Evolutionary conservation across 2,113 vertebrate genomes (phyloP).

Genomic region (Peromyscus maniculatus): DNA sequence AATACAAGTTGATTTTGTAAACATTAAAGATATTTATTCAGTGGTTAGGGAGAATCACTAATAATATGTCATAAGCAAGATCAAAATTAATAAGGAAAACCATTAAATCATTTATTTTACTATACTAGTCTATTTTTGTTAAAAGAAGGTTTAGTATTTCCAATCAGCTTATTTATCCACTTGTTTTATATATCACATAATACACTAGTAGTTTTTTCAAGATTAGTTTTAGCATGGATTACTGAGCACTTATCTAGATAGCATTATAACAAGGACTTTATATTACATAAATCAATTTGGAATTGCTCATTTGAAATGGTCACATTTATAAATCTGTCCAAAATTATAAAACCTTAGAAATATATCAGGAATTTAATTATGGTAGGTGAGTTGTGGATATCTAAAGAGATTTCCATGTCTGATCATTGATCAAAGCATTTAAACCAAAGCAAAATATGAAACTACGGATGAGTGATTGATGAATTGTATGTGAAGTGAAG

Average conservation of each 20-base stretch:
- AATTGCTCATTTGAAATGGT: conserved; percentile 49
- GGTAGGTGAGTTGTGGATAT: not conserved
- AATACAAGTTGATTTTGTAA: not conserved
- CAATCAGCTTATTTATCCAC: not conserved
- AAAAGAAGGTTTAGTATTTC: not conserved
- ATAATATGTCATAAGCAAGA: not conserved
- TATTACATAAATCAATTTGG: conserved; percentile 27
- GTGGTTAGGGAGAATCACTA: not conserved
- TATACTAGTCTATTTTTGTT: not conserved
- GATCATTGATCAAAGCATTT: conserved; percentile 44
- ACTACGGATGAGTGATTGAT: not conserved
- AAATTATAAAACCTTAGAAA: conserved; percentile 43
- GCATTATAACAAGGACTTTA: not conserved
- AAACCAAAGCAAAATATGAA: conserved; percentile 29
- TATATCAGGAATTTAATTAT: conserved; percentile 40
- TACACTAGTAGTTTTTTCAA: not conserved
- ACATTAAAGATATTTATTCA: not conserved
- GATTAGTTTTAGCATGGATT: not conserved
- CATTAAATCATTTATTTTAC: not conserved
- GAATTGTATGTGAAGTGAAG: not conserved
- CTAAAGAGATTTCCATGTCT: conserved; percentile 3
- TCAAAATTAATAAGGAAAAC: not conserved
- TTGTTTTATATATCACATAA: not conserved
- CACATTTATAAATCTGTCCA: conserved; percentile 17
- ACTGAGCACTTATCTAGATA: conserved; percentile 22